Evolutionary conservation across 2,888 invertebrate species (phyloP).

Genomic region (Sisyra terminalis): DNA sequence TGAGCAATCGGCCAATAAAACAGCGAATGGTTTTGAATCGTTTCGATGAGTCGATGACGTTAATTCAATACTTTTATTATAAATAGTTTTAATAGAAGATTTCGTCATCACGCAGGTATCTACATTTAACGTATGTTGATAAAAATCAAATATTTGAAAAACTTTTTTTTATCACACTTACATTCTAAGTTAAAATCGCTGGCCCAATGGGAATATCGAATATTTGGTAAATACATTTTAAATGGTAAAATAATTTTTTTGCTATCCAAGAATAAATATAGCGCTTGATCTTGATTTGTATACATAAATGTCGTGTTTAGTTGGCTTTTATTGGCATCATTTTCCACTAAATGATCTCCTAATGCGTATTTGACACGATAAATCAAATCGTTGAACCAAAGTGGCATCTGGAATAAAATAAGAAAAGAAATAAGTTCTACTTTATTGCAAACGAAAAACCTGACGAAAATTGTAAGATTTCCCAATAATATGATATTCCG

Average conservation of each 20-base stretch:
- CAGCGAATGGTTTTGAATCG: slow-evolving; percentile 13
- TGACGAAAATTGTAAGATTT: too few relatives aligned
- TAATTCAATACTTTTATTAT: slow-evolving; percentile 10
- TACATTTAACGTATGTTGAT: slow-evolving; percentile 5
- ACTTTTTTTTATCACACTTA: too few relatives aligned
- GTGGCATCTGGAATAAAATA: too few relatives aligned
- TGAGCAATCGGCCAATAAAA: slow-evolving; percentile 19
- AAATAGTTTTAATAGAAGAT: slow-evolving; percentile 14
- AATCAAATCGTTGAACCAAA: not conserved
- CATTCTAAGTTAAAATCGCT: too few relatives aligned
- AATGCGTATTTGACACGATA: not conserved
- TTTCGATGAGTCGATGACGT: slow-evolving; percentile 10
- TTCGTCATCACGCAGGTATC: slow-evolving; percentile 18
- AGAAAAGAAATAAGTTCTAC: too few relatives aligned
- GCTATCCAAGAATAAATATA: not conserved
- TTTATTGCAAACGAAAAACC: too few relatives aligned
- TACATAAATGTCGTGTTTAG: not conserved
- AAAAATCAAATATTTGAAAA: not conserved
- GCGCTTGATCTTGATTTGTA: not conserved
- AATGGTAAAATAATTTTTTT: slow-evolving; percentile 4
- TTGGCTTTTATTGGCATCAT: not conserved
- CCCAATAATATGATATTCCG: too few relatives aligned
- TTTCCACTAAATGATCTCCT: not conserved
- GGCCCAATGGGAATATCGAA: slow-evolving; percentile 5
- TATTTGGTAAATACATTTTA: slow-evolving; percentile 9